Conservation (phyloP, 2,888 invertebrate genomes). For the Fabriciana adippe region DNA sequence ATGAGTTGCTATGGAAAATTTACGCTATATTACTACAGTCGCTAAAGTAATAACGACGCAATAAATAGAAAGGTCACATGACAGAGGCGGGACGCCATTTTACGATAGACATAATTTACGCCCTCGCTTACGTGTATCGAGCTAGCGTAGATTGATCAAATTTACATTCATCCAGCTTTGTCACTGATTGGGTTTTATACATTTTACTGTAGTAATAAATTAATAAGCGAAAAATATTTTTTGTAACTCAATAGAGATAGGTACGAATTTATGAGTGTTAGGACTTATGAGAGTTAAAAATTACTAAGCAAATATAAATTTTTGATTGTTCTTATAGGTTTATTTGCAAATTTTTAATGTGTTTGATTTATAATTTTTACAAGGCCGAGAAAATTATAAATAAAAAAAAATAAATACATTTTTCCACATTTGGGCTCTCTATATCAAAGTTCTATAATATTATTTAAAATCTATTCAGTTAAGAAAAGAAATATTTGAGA, state of each 20-base stretch:
- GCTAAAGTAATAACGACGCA: constrained; percentile 18
- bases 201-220: constrained; percentile 29
- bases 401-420: too few relatives aligned
- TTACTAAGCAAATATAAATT: background rate
- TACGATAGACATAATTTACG: constrained; percentile 16
- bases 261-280: constrained; percentile 15
- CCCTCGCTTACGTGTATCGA: constrained; percentile 3
- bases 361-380: too few relatives aligned
- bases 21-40: constrained; percentile 13
- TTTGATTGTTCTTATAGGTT: too few relatives aligned
- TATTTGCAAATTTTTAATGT: too few relatives aligned
- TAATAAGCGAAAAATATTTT: constrained; percentile 21
- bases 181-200: constrained; percentile 38
- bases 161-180: constrained; percentile 5
- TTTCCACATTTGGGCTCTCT: too few relatives aligned
- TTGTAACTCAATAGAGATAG: constrained; percentile 18
- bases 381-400: too few relatives aligned
- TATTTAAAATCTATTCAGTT: too few relatives aligned
- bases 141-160: background rate
- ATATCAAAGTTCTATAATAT: too few relatives aligned
- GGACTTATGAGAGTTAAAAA: constrained; percentile 3
- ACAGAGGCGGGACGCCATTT: constrained; percentile 6
- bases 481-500: too few relatives aligned
- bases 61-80: constrained; percentile 11
- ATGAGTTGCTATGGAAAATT: constrained; percentile 14